Evolutionary conservation across 1,140 invertebrate genomes (phyloP).

Genomic region (Harlomillsia oculata): DNA sequence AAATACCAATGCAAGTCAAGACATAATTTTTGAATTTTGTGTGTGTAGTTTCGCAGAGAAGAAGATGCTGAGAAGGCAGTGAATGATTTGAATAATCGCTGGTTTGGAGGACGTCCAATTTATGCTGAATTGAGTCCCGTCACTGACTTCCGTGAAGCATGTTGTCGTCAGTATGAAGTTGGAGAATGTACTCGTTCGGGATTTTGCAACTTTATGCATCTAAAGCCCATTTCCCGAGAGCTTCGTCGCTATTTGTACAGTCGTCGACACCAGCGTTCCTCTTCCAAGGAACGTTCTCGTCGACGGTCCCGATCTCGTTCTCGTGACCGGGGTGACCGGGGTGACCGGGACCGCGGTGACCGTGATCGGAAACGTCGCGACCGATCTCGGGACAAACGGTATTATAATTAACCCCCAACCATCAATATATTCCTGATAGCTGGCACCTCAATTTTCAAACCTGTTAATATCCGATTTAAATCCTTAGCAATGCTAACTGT

Average conservation of each 20-base stretch:
- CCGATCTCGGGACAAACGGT: conserved; percentile 28
- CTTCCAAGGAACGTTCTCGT: neutral
- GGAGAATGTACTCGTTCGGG: conserved; percentile 95
- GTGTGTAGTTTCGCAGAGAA: conserved; percentile 79
- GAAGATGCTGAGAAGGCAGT: conserved; percentile 97
- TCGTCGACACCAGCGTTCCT: conserved; percentile 38
- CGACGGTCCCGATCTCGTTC: conserved; percentile 25
- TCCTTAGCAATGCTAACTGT: neutral
- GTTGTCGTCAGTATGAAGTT: conserved; percentile 98
- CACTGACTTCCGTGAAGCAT: conserved; percentile 97
- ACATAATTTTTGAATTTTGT: neutral
- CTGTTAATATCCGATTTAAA: neutral
- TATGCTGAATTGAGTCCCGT: conserved; percentile 97
- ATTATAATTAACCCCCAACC: no score
- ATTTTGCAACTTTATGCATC: conserved; percentile 99
- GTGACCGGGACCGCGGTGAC: conserved; percentile 14
- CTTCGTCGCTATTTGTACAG: conserved; percentile 70
- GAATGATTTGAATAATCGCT: conserved; percentile 92
- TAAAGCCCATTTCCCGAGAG: conserved; percentile 94
- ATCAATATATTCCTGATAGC: no score
- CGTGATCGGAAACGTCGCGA: no score
- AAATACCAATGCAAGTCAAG: neutral
- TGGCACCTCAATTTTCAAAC: neutral
- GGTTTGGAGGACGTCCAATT: conserved; percentile 97
- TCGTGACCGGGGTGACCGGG: neutral